phyloP scores from a whole-genome alignment of 2,113 vertebrate species.

The Odocoileus virginianus region DNA sequence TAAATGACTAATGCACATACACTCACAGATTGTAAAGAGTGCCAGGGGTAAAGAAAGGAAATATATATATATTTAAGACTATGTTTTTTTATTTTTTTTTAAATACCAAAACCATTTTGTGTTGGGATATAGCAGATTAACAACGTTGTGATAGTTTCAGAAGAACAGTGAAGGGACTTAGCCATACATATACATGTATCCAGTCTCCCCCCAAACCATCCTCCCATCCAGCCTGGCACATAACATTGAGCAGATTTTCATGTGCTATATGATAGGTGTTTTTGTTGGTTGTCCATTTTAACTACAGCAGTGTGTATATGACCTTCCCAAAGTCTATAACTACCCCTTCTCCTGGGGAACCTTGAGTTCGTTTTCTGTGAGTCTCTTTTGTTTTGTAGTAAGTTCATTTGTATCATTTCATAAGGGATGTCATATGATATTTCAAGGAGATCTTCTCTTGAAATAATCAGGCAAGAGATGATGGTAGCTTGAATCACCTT shows the following conservation, averaged over 20 bases:
- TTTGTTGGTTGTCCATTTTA: background rate
- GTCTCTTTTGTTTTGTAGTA: background rate
- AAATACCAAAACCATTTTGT: background rate
- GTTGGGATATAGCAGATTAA: background rate
- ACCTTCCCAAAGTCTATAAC: background rate
- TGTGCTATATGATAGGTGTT: background rate
- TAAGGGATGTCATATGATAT: background rate
- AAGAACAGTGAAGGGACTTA: background rate
- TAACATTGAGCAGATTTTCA: background rate
- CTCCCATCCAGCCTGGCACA: background rate
- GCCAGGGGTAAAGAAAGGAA: background rate
- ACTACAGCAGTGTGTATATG: background rate
- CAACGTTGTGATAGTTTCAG: background rate
- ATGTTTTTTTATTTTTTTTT: background rate
- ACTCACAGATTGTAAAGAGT: background rate
- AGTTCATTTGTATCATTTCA: background rate
- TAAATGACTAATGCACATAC: background rate
- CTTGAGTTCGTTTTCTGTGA: background rate
- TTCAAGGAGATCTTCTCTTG: background rate
- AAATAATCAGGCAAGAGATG: background rate
- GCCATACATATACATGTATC: background rate
- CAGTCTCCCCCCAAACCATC: background rate
- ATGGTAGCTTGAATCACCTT: background rate
- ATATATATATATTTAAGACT: background rate
- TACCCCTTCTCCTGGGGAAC: background rate